Conservation (phyloP, 2,113 vertebrate species). For the Corvus moneduloides region DNA sequence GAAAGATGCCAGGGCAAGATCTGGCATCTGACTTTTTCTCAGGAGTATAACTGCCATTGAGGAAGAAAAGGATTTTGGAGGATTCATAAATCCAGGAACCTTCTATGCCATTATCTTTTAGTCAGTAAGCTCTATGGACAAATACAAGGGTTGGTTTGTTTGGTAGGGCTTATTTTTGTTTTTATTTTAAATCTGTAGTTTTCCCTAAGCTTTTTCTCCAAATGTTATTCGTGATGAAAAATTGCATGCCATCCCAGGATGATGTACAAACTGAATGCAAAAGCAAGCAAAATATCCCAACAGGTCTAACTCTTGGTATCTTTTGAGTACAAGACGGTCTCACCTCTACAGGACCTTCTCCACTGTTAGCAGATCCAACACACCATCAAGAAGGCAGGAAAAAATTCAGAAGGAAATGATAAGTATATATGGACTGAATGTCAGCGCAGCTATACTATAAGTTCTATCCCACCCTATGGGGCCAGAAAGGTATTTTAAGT, state of each 20-base stretch:
- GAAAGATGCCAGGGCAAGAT: background rate
- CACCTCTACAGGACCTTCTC: background rate
- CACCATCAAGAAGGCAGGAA: background rate
- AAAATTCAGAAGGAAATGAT: background rate
- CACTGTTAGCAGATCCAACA: background rate
- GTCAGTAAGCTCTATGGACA: background rate
- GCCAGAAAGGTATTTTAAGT: background rate
- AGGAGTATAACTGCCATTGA: background rate
- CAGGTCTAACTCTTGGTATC: background rate
- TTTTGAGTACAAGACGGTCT: background rate
- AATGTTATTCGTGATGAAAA: background rate
- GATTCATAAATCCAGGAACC: background rate
- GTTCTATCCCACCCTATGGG: background rate
- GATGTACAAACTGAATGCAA: background rate
- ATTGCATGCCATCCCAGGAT: background rate
- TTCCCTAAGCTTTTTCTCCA: background rate
- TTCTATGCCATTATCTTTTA: background rate
- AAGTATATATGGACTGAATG: background rate
- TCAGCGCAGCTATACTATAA: background rate
- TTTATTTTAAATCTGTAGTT: constrained; percentile 4
- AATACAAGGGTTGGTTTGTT: background rate
- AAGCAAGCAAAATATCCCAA: background rate
- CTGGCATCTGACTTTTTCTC: constrained; percentile 2
- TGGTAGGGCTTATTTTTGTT: background rate
- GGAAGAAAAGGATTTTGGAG: background rate